phyloP scores from a whole-genome alignment of 2,888 invertebrate species.

The Stenichneumon culpator region DNA sequence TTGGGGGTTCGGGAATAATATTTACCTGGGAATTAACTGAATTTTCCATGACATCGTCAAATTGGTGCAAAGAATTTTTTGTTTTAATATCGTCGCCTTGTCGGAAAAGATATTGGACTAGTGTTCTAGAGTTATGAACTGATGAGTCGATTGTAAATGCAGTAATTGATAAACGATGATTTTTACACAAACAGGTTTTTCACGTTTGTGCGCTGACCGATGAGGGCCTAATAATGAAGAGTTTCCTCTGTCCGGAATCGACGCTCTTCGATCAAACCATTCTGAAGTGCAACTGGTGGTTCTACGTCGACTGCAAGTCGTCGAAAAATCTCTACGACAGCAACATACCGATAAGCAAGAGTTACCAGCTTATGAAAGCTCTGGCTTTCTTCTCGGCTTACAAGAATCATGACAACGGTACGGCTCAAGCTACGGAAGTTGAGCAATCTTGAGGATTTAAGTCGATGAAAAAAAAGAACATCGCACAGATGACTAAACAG shows the following conservation, averaged over 20 bases:
- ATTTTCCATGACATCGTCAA: neutral
- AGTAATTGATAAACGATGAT: neutral
- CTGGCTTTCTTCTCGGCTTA: conserved; percentile 95
- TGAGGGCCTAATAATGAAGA: conserved; percentile 95
- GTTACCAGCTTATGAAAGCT: conserved; percentile 96
- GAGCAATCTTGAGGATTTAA: conserved; percentile 47
- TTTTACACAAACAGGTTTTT: conserved; percentile 89
- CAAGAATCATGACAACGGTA: conserved; percentile 88
- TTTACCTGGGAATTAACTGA: conserved; percentile 3
- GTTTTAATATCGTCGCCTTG: conserved; percentile 8
- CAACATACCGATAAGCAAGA: conserved; percentile 96
- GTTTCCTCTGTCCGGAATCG: conserved; percentile 96
- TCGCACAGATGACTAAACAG: neutral
- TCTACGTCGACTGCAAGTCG: conserved; percentile 95
- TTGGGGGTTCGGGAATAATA: neutral
- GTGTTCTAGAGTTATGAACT: neutral
- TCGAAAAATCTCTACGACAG: conserved; percentile 94
- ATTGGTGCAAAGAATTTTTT: neutral
- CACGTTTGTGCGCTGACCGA: conserved; percentile 96
- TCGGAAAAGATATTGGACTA: neutral
- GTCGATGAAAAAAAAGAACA: neutral
- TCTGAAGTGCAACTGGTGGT: conserved; percentile 97
- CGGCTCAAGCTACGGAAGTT: conserved; percentile 69
- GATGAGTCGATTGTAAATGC: neutral
- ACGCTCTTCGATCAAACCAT: conserved; percentile 96